Conservation (phyloP, 92 coral and sea anemone genomes). For the Phenganax marumi region DNA sequence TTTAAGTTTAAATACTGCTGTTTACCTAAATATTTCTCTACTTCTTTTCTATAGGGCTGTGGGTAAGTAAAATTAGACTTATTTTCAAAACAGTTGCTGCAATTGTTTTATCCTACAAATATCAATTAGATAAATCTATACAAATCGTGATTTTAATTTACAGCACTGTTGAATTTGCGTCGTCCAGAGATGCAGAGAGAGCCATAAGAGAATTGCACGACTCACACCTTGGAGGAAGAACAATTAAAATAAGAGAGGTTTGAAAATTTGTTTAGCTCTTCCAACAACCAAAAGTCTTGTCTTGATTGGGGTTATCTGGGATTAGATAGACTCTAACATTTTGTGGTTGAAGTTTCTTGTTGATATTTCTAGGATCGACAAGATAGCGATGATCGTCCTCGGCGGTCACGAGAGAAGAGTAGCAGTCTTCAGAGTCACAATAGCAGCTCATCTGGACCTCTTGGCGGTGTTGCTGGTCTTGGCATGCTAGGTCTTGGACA, state of each 20-base stretch:
- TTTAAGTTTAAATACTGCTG: neutral
- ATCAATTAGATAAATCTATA: neutral
- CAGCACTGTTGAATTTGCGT: conserved; percentile 79
- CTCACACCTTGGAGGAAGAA: conserved; percentile 73
- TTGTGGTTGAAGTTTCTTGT: neutral
- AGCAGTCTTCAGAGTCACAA: conserved; percentile 26
- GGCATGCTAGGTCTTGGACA: conserved; percentile 64
- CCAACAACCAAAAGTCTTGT: neutral
- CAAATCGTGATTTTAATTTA: neutral
- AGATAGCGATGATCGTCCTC: conserved; percentile 61
- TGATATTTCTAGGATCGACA: conserved; percentile 63
- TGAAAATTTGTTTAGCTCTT: neutral
- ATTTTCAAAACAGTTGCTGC: neutral
- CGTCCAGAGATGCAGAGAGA: conserved; percentile 75
- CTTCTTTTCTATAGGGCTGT: conserved; percentile 67
- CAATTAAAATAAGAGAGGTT: conserved; percentile 83
- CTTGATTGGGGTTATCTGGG: neutral
- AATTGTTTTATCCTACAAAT: neutral
- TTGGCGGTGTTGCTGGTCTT: conserved; percentile 53
- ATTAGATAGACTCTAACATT: neutral
- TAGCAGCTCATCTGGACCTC: conserved; percentile 26
- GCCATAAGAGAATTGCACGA: conserved; percentile 77
- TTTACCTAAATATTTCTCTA: conserved; percentile 18
- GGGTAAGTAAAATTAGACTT: conserved; percentile 64
- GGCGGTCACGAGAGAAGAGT: conserved; percentile 49